phyloP scores from a whole-genome alignment of 1,140 invertebrate species.

The Latrodectus geometricus region DNA sequence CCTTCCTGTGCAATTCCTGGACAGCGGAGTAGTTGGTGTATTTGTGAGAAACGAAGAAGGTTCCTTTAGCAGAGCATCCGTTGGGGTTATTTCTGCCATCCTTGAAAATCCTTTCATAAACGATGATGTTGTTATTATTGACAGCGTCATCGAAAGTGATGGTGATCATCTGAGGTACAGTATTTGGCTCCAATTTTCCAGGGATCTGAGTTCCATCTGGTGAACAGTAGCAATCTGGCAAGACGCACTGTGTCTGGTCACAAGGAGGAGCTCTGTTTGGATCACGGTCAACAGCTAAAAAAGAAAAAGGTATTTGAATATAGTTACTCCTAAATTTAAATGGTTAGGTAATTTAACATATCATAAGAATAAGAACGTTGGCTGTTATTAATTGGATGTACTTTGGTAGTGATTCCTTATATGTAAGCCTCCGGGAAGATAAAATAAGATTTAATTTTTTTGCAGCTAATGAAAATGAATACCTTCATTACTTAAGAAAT shows the following conservation, averaged over 20 bases:
- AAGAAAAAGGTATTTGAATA: not conserved
- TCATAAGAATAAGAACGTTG: no score
- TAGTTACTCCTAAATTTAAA: no score
- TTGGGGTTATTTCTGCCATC: slow-evolving; percentile 93
- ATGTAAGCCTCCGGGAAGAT: no score
- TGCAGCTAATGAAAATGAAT: no score
- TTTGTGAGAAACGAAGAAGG: slow-evolving; percentile 97
- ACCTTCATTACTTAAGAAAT: no score
- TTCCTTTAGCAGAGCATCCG: slow-evolving; percentile 95
- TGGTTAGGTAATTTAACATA: no score
- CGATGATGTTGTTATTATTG: slow-evolving; percentile 95
- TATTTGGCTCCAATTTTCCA: slow-evolving; percentile 67
- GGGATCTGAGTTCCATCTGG: slow-evolving; percentile 76
- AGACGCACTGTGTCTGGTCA: slow-evolving; percentile 85
- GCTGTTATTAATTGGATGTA: no score
- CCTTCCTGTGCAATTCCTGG: slow-evolving; percentile 92
- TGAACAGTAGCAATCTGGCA: slow-evolving; percentile 97
- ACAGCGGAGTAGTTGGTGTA: slow-evolving; percentile 97
- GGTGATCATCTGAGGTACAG: slow-evolving; percentile 92
- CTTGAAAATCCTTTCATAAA: slow-evolving; percentile 95
- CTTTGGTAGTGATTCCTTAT: no score
- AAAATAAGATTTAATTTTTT: no score
- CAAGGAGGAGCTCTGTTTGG: slow-evolving; percentile 92
- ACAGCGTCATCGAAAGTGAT: slow-evolving; percentile 97
- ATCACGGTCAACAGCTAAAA: slow-evolving; percentile 91